Conservation (phyloP, 2,797 vertebrate species). For the Epinephelus coioides region DNA sequence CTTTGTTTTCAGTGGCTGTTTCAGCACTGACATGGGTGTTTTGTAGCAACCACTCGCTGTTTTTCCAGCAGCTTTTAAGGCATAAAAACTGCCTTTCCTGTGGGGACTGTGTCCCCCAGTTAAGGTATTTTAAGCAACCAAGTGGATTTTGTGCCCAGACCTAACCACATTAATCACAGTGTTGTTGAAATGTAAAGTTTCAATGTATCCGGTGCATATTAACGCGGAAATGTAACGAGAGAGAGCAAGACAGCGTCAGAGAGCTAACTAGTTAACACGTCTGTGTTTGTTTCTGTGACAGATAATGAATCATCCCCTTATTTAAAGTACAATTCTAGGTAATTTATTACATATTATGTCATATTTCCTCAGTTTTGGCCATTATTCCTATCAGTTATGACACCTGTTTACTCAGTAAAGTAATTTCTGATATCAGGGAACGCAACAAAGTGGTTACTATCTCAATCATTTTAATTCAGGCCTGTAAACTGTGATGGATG, state of each 20-base stretch:
- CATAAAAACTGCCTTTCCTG: too few relatives aligned
- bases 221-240: too few relatives aligned
- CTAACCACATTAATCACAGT: too few relatives aligned
- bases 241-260: neutral
- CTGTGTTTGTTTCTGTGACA: neutral
- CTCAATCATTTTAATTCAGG: neutral
- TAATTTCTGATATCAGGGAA: neutral
- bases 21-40: too few relatives aligned
- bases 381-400: neutral
- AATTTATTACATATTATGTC: neutral
- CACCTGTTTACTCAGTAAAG: neutral
- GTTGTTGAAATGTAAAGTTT: too few relatives aligned
- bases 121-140: too few relatives aligned
- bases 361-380: neutral
- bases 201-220: too few relatives aligned
- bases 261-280: neutral
- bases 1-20: too few relatives aligned
- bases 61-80: too few relatives aligned
- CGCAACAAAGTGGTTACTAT: neutral
- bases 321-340: neutral
- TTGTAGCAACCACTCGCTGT: too few relatives aligned
- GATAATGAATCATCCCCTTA: neutral
- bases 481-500: slow-evolving; percentile 1
- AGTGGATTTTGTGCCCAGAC: too few relatives aligned
- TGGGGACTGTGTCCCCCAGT: too few relatives aligned